Evolutionary conservation across 2,888 invertebrate species (phyloP).

Genomic region (Merodon equestris): DNA sequence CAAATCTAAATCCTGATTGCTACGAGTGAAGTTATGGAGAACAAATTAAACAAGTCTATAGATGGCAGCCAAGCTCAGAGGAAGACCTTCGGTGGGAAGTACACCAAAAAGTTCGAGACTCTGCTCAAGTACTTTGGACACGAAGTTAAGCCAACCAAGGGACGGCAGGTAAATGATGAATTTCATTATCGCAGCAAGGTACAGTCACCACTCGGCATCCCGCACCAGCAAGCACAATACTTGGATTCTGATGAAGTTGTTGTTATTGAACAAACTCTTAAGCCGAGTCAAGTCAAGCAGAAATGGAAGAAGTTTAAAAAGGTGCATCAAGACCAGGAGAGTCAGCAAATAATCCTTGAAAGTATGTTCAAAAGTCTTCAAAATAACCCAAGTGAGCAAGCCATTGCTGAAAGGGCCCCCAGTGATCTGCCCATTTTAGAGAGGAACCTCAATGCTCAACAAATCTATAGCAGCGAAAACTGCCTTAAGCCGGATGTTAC

Average conservation of each 20-base stretch:
- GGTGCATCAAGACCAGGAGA: neutral
- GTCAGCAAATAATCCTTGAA: neutral
- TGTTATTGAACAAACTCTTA: slow-evolving; percentile 5
- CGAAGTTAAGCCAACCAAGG: slow-evolving; percentile 69
- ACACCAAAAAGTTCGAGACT: slow-evolving; percentile 67
- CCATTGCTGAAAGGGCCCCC: too few species aligned
- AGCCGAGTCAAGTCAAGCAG: slow-evolving; percentile 28
- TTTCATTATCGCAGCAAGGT: neutral
- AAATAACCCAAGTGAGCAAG: too few species aligned
- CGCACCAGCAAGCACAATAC: too few species aligned
- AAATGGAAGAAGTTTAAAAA: slow-evolving; percentile 2
- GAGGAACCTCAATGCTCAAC: neutral
- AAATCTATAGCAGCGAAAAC: too few species aligned
- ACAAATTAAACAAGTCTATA: slow-evolving; percentile 48
- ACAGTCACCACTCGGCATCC: neutral
- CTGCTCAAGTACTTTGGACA: slow-evolving; percentile 75
- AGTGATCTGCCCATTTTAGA: neutral
- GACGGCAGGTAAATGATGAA: slow-evolving; percentile 46
- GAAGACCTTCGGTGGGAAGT: slow-evolving; percentile 73
- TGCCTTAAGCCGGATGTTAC: too few species aligned
- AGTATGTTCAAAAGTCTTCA: neutral
- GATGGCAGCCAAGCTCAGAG: slow-evolving; percentile 72
- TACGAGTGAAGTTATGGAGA: neutral
- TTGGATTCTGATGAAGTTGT: neutral
- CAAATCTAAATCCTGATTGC: slow-evolving; percentile 73